Evolutionary conservation across 2,797 vertebrate genomes (phyloP), one percentile per base, ranked within the genome.

Genomic region (Loriculus beryllinus): DNA sequence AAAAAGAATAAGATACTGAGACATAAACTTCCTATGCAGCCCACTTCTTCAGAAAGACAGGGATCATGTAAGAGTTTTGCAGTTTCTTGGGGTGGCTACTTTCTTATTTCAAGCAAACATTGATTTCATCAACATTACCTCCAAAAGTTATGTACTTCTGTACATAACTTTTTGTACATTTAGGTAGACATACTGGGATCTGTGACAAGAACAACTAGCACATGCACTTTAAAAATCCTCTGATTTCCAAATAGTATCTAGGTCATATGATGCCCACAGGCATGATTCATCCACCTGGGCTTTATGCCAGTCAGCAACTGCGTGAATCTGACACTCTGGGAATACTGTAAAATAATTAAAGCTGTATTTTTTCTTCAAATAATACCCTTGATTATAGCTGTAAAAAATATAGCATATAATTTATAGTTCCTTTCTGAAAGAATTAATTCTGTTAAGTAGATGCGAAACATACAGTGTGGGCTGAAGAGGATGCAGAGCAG

Each of bases 221-320:
- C 43, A 42, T 23, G 19, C 43, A 72, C 59, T 92, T 88, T 51
- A 77, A 94, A 95, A 93, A 82, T 84, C 33, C 19, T 74, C 33
- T 74, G 37, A 86, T 86, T 96, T 96, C 48, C 63, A 90, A 63
- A 45, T 56, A 76, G 57, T 86, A 86, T 94, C 79, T 97, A 51
- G 93, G 89, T 96, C 89, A 25, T 93, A 86, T 90, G 89, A 84
- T 93, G 56, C 72, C 84, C 89, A 45, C 37, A 83, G 87, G 95
- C 86, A 70, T 96, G 93, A 94, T 95, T 95, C 92, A 95, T 79
- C 79, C 70, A 95, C 92, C 82, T 93, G 88, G 94, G 93, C 91
- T 96, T 94, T 83, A 69, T 88, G 89, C 94, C 94, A 97, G 56
- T 75, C 43, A 88, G 84, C 57, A 81, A 76, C 75, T 78, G 62